phyloP scores from a whole-genome alignment of 2,113 vertebrate species.

The Pituophis catenifer region DNA sequence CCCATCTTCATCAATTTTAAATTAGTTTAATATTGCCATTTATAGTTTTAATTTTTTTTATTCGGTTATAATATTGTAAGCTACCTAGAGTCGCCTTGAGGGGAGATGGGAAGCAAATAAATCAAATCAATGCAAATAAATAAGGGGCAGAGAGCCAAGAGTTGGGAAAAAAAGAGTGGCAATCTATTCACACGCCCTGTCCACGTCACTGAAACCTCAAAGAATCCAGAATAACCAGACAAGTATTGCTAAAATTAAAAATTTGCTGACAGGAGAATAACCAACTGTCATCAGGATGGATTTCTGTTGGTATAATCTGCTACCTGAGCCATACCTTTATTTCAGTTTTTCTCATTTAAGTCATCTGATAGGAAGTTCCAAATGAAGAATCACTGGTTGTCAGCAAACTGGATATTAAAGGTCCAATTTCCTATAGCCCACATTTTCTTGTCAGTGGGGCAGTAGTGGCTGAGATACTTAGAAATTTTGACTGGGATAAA shows the following conservation, averaged over 20 bases:
- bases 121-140: background rate
- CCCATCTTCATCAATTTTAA: background rate
- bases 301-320: background rate
- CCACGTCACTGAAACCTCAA: background rate
- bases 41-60: background rate
- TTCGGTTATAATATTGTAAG: background rate
- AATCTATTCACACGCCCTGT: background rate
- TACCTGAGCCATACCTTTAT: background rate
- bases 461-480: background rate
- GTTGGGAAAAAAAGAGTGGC: background rate
- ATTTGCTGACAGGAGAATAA: background rate
- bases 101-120: background rate
- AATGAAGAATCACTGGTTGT: background rate
- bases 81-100: background rate
- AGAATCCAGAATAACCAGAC: background rate
- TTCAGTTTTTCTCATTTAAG: background rate
- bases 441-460: background rate
- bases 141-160: background rate
- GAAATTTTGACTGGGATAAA: background rate
- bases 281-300: background rate
- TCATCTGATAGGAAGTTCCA: background rate
- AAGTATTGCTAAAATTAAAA: background rate
- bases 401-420: background rate
- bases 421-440: background rate
- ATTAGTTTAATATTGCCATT: background rate